Percentiles rank a stretch among this genome's conserved stretches.
These are phyloP conservation scores for Pseudococcus jackbeardsleyi DNA, from an alignment of 2,888 invertebrate species.

Conservation along the genomic window DNA sequence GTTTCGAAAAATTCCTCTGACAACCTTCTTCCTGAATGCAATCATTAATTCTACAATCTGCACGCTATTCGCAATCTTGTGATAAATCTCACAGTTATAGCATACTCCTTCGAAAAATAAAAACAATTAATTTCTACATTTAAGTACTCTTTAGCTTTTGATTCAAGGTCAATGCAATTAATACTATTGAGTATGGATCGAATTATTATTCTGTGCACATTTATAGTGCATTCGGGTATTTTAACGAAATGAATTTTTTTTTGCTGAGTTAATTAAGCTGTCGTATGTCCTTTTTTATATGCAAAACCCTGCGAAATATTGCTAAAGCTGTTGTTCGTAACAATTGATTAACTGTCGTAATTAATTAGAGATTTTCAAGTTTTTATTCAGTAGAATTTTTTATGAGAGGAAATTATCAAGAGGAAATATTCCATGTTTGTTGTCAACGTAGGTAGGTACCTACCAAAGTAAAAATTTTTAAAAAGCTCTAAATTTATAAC, in stretches of 20 bases:
- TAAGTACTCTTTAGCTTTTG: not conserved
- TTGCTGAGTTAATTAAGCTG: not conserved
- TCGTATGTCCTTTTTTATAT: not conserved
- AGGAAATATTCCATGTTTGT: too few relatives aligned
- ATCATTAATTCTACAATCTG: conserved; percentile 5
- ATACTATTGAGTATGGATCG: not conserved
- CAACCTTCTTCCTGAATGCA: conserved; percentile 1
- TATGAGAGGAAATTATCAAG: too few relatives aligned
- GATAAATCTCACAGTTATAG: not conserved
- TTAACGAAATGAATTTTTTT: not conserved
- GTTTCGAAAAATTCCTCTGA: conserved; percentile 1
- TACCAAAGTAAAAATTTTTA: not conserved
- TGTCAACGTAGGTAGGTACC: too few relatives aligned
- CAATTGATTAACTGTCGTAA: not conserved
- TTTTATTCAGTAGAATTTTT: too few relatives aligned
- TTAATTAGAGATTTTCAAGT: not conserved
- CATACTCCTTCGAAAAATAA: conserved; percentile 6
- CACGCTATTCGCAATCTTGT: conserved; percentile 6
- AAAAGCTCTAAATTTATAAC: not conserved
- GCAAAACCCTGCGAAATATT: not conserved
- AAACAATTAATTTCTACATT: conserved; percentile 30
- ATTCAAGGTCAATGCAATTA: conserved; percentile 8
- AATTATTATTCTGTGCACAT: not conserved
- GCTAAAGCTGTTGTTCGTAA: not conserved
- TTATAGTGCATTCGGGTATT: not conserved